Conservation (phyloP, 2,888 invertebrate genomes). For the Drosophila prolongata region DNA sequence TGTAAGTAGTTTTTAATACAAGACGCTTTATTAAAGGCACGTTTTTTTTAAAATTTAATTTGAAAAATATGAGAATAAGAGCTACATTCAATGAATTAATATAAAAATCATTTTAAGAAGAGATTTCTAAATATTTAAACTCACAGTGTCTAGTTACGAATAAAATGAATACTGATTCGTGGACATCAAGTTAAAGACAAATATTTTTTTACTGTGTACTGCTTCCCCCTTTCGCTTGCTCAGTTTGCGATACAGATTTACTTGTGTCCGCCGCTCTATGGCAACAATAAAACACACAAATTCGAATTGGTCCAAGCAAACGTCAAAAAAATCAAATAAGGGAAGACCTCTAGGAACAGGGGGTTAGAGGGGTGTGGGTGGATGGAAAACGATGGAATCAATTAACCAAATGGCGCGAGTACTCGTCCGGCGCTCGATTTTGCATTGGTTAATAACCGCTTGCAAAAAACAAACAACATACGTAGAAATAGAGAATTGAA, state of each 20-base stretch:
- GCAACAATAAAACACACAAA: conserved; percentile 35
- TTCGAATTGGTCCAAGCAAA: conserved; percentile 37
- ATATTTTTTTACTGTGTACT: conserved; percentile 1
- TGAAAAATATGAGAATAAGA: too few species aligned
- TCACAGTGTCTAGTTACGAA: too few species aligned
- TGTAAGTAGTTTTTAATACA: too few species aligned
- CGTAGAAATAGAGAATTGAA: conserved; percentile 22
- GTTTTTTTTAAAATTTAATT: too few species aligned
- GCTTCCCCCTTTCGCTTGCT: background rate
- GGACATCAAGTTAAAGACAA: too few species aligned
- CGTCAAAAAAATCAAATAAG: background rate
- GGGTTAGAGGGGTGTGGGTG: background rate
- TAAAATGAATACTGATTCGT: too few species aligned
- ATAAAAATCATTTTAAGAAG: too few species aligned
- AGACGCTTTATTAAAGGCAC: too few species aligned
- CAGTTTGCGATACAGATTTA: conserved; percentile 31
- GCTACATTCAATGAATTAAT: too few species aligned
- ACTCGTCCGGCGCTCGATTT: conserved; percentile 54
- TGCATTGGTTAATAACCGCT: conserved; percentile 63
- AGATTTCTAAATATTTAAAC: too few species aligned
- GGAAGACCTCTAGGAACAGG: background rate
- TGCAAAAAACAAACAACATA: conserved; percentile 47
- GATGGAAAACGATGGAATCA: conserved; percentile 61
- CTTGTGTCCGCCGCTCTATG: conserved; percentile 13
- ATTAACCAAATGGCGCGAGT: conserved; percentile 78